Evolutionary conservation across 1,140 invertebrate species (phyloP).

Genomic region (Pomacea maculata): DNA sequence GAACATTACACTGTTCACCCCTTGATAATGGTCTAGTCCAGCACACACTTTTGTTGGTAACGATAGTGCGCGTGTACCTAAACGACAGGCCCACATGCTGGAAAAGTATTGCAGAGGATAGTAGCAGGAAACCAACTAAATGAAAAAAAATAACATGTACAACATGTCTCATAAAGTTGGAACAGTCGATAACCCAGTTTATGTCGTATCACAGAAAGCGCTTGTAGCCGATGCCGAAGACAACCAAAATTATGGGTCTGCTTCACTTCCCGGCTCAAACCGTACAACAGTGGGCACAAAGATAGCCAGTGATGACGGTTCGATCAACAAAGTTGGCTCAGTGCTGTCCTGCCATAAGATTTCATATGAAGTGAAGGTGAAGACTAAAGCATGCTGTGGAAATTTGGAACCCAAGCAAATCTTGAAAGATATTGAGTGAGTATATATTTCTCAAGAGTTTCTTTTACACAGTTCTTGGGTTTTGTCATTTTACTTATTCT

Average conservation of each 20-base stretch:
- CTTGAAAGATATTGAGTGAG: constrained; percentile 48
- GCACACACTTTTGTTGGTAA: too few relatives aligned
- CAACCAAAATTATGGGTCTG: background rate
- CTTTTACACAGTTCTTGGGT: too few relatives aligned
- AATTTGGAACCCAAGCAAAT: constrained; percentile 39
- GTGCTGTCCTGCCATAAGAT: constrained; percentile 42
- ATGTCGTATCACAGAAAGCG: background rate
- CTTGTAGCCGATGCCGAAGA: background rate
- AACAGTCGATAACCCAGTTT: background rate
- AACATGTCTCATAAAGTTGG: background rate
- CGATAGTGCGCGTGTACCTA: too few relatives aligned
- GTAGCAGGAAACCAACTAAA: too few relatives aligned
- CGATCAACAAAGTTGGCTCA: constrained; percentile 23
- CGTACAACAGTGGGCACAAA: background rate
- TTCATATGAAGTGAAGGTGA: constrained; percentile 40
- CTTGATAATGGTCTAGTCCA: too few relatives aligned
- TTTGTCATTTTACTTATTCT: too few relatives aligned
- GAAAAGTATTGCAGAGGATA: too few relatives aligned
- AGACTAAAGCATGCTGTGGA: constrained; percentile 38
- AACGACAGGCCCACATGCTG: too few relatives aligned
- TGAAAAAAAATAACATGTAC: background rate
- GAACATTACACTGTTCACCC: too few relatives aligned
- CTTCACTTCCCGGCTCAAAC: background rate
- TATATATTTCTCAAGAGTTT: background rate
- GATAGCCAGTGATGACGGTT: background rate